These are phyloP conservation scores for Drosophila atripex DNA, from an alignment of 2,888 invertebrate species.

Conservation along the genomic window DNA sequence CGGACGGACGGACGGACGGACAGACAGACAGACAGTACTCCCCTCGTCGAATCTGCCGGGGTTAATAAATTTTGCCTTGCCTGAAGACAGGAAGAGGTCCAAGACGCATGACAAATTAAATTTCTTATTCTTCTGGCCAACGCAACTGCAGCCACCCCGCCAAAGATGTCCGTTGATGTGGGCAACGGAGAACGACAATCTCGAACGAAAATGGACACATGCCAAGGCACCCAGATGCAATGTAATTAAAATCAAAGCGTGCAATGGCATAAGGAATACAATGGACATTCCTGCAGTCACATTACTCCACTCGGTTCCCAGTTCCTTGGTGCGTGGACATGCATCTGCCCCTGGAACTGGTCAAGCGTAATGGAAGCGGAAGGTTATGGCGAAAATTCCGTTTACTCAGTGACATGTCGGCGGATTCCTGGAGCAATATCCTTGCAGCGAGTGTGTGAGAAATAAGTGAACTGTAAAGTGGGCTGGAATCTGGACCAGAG, in stretches of 20 bases:
- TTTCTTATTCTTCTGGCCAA: conserved; percentile 70
- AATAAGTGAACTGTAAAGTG: conserved; percentile 62
- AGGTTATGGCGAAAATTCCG: conserved; percentile 14
- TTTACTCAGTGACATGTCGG: conserved; percentile 40
- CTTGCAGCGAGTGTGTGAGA: conserved; percentile 32
- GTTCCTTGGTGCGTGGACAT: conserved; percentile 35
- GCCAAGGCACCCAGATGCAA: conserved; percentile 57
- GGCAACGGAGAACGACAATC: conserved; percentile 16
- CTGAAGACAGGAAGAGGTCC: conserved; percentile 48
- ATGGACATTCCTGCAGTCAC: conserved; percentile 29
- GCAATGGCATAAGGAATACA: conserved; percentile 65
- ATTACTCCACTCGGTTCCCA: conserved; percentile 2
- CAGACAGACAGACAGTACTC: too few species aligned
- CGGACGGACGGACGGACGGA: conserved; percentile 7
- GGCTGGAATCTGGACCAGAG: conserved; percentile 49
- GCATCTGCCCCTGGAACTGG: conserved; percentile 45
- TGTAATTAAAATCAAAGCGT: conserved; percentile 74
- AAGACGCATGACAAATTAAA: conserved; percentile 76
- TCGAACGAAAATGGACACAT: conserved; percentile 57
- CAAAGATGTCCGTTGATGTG: conserved; percentile 31
- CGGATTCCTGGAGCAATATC: conserved; percentile 9
- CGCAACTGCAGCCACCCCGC: conserved; percentile 46
- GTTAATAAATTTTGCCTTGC: conserved; percentile 25
- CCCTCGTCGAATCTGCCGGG: conserved; percentile 12
- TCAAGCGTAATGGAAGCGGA: conserved; percentile 37